Evolutionary conservation across 2,113 vertebrate genomes (phyloP).

Genomic region (Orcinus orca): DNA sequence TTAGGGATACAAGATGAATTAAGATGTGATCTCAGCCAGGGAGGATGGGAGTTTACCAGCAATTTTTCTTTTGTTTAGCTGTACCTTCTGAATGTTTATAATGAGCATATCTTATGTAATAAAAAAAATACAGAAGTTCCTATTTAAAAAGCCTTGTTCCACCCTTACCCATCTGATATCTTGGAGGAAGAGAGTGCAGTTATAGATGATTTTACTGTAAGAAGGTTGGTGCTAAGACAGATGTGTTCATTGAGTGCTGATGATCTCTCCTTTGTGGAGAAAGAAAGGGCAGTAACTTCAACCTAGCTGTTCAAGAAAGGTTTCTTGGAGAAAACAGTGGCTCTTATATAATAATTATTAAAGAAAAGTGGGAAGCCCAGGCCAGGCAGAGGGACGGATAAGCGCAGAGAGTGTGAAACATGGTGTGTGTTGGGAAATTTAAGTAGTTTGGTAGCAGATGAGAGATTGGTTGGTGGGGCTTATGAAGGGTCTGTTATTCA

Average conservation of each 20-base stretch:
- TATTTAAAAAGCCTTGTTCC: not conserved
- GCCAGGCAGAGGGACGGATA: not conserved
- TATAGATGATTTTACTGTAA: not conserved
- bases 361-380: not conserved
- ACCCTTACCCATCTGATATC: not conserved
- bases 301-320: not conserved
- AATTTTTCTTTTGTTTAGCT: not conserved
- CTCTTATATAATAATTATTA: not conserved
- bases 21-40: not conserved
- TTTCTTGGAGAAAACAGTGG: not conserved
- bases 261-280: not conserved
- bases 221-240: not conserved
- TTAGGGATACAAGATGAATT: not conserved
- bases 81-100: not conserved
- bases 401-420: not conserved
- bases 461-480: not conserved
- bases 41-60: not conserved
- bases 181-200: not conserved
- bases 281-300: not conserved
- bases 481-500: not conserved
- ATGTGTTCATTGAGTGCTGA: not conserved
- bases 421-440: not conserved
- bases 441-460: not conserved
- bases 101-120: not conserved
- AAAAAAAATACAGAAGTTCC: not conserved